Evolutionary conservation across 2,888 invertebrate genomes (phyloP), one percentile per base, ranked within the genome.

Genomic region (Epirrhoe tristata): DNA sequence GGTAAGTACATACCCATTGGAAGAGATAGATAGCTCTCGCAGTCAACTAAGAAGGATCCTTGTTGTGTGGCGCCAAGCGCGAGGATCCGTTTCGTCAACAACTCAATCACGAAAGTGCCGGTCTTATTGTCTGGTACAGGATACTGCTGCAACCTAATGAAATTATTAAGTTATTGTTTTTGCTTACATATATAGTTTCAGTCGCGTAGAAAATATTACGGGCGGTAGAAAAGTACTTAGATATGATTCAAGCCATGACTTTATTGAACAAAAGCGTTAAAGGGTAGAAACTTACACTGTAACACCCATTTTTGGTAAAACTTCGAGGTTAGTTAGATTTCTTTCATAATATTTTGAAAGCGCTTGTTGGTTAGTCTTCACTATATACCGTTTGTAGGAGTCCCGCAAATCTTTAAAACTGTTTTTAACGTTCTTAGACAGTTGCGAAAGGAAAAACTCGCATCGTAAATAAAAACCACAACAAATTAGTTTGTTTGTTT

Each of bases 41-140:
- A 99, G 83, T 99, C 99, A 0, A 99, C 98, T 58, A 97, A 88
- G 86, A 98, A 99, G 78, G 97, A 98, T 0, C 99, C 99, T 66
- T 96, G 96, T 81, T 97, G 98, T 0, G 95, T 91, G 0, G 98
- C 99, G 16, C 99, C 98, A 1, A 98, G 91, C 0, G 98, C 96
- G 46, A 96, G 92, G 24, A 99, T 95, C 17, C 98, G 94, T 85
- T 98, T 98, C 0, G 97, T 96, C 0, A 99, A 92, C 64, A 96
- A 94, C 75, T 99, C 99, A 67, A 99, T 97, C 0, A 97, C 96
- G 80, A 97, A 97, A 0, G 98, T 96, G 0, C 98, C 98, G n/a
- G 97, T 98, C 79, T 97, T 96, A 69, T 97, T 98, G 75, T 98
- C 98, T 0, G 96, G 96, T 61, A 98, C 96, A 0, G 98, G 98